Evolutionary conservation across 1,140 invertebrate genomes (phyloP).

Genomic region (Mya arenaria): DNA sequence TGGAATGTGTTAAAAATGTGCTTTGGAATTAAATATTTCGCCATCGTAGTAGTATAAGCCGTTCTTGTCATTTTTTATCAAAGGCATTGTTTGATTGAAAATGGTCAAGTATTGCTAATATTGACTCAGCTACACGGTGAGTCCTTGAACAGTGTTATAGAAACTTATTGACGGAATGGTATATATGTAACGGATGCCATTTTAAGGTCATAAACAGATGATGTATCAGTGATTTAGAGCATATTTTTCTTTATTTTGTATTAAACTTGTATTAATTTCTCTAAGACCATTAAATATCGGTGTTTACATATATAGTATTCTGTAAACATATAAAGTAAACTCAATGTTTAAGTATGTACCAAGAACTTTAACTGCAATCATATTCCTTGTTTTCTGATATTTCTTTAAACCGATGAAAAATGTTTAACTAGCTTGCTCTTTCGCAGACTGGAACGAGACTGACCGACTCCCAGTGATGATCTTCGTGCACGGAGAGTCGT

Average conservation of each 20-base stretch:
- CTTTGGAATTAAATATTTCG: too few relatives aligned
- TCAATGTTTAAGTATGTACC: background rate
- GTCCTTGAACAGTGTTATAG: too few relatives aligned
- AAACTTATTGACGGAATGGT: too few relatives aligned
- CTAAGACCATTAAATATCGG: background rate
- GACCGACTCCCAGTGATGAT: constrained; percentile 90
- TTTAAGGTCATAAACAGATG: too few relatives aligned
- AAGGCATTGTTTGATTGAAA: too few relatives aligned
- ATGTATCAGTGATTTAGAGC: too few relatives aligned
- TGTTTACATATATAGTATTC: background rate
- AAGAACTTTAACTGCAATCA: background rate
- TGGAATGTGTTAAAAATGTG: too few relatives aligned
- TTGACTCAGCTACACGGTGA: too few relatives aligned
- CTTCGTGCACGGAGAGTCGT: constrained; percentile 97
- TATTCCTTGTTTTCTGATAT: background rate
- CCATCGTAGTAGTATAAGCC: too few relatives aligned
- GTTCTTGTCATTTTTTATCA: too few relatives aligned
- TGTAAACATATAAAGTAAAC: background rate
- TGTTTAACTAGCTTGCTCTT: constrained; percentile 8
- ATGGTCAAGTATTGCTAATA: too few relatives aligned
- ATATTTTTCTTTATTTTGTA: background rate
- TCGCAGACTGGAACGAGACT: constrained; percentile 73
- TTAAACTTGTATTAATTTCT: background rate
- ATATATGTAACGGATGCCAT: too few relatives aligned
- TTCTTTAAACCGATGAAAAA: background rate